Evolutionary conservation across 2,797 vertebrate genomes (phyloP), one percentile per base, ranked within the genome.

Genomic region (Valencia hispanica): DNA sequence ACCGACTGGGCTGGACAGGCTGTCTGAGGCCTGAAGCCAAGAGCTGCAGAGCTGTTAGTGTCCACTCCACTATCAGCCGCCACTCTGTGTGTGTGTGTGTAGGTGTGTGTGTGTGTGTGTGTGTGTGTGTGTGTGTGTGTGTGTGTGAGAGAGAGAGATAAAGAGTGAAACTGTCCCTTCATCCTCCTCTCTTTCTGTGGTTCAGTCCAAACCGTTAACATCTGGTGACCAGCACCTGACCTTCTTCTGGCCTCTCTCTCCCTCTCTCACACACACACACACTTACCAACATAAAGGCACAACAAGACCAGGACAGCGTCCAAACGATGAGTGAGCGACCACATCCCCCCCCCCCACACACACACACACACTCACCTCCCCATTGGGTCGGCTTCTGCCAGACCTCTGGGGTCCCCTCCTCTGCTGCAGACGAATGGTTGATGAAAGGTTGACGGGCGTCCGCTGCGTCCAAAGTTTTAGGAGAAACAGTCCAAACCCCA

Each of bases 151-250:
- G 65, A 80, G 69, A 73, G 74, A 63, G 74, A 72, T 43, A 84
- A 70, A 79, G 51, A 75, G 71, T 71, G 77, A 79, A 70, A 86
- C 82, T 91, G 92, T 92, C 92, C 91, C 89, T 82, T 77, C 39
- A 11, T 80, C 80, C 83, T 75, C 80, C 83, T 84, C 66, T 69
- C 90, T 88, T 66, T 75, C 87, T 88, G 90, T 88, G 86, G 85
- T 91, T 89, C 91, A 93, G 90, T 84, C 93, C 91, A 95, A 95
- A 94, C 94, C 93, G 84, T 93, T 91, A 92, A 94, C 94, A 94
- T 94, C 94, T 95, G 93, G 92, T 94, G 94, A 93, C 93, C 94
- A 94, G 87, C 77, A 87, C 87, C 88, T 95, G 94, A 95, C 93
- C 94, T 88, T 85, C 79, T 63, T 80, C 80, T 83, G 71, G 84